Evolutionary conservation across 2,113 vertebrate species (phyloP), one percentile per base, ranked within the genome.

Genomic region (Ranitomeya variabilis): DNA sequence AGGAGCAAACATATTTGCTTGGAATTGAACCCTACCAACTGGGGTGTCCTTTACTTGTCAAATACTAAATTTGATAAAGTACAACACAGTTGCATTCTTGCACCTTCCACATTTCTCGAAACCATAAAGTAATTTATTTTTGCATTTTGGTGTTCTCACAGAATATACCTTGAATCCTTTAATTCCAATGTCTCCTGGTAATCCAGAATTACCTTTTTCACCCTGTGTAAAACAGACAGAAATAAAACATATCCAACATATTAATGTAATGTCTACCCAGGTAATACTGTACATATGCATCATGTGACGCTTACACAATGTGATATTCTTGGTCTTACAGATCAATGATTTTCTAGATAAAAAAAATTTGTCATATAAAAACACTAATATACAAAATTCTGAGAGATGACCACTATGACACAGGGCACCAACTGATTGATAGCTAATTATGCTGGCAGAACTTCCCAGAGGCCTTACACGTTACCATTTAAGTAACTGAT

Each of bases 121-220:
- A 31, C 9, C 13, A 80, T 80, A 31, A 11, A 31, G 26, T 31
- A 31, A 31, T 31, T 31, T 15, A 80, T 6, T 57, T 55, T 7
- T 21, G 19, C 10, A 83, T 51, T 45, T 51, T 66, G 0, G 13
- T 7, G 69, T 10, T 54, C 7, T 16, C 8, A 67, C 9, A 83
- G n/a, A 67, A 9, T 23, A 82, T 90, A 98, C 97, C 95, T 97
- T 97, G 51, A 94, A 91, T 91, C 97, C 97, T 88, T 93, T 96
- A 85, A 92, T 91, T 1, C 97, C 97, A 0, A 74, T 80, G 67
- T 95, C 93, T 82, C 97, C 97, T 2, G 90, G 7, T 85, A 91
- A 90, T 2, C 97, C 97, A 51, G 91, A 86, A 67, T 96, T 95
- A 52, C 97, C 97, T 74, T 91, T 91, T 59, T 88, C 95, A 26